A percentile compares a stretch with the other conserved stretches of the same genome.
phyloP scores from a whole-genome alignment of 2,113 vertebrate species.

The Parotia lawesii region DNA sequence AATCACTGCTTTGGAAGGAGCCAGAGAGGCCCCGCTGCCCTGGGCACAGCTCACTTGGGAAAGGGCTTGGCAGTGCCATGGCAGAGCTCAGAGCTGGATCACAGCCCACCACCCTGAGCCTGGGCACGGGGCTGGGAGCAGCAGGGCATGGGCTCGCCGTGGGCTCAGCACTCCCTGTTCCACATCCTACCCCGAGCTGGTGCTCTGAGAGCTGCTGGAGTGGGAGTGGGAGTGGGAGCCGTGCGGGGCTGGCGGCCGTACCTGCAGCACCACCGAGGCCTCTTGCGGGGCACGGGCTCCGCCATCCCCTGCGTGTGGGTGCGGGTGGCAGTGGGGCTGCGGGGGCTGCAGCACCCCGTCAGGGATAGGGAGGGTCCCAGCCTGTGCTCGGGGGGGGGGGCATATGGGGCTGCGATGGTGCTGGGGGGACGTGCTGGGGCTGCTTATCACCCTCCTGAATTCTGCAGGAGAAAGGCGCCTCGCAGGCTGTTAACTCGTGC shows the following conservation, averaged over 20 bases:
- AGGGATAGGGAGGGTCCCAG: background rate
- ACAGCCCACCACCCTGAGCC: background rate
- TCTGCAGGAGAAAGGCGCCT: background rate
- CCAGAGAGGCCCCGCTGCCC: background rate
- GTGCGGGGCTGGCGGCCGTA: rapidly evolving
- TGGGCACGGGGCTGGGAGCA: background rate
- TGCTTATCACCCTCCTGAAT: background rate
- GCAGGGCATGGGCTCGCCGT: rapidly evolving
- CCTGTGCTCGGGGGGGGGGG: background rate
- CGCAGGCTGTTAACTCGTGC: background rate
- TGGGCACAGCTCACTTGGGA: background rate
- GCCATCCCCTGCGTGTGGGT: rapidly evolving
- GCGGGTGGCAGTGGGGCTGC: background rate
- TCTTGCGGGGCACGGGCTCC: rapidly evolving
- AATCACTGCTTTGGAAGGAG: constrained; percentile 21
- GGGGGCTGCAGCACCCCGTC: background rate
- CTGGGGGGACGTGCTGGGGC: rapidly evolving
- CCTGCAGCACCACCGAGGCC: background rate
- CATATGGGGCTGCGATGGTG: rapidly evolving
- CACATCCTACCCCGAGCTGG: background rate
- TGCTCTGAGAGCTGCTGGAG: background rate
- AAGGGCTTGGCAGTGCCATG: background rate
- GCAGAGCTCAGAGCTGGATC: background rate
- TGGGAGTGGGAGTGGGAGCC: background rate
- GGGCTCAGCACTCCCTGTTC: background rate